These are phyloP conservation scores for Ctenosaura bakeri DNA, from an alignment of 2,797 vertebrate genomes.

Conservation along the genomic window DNA sequence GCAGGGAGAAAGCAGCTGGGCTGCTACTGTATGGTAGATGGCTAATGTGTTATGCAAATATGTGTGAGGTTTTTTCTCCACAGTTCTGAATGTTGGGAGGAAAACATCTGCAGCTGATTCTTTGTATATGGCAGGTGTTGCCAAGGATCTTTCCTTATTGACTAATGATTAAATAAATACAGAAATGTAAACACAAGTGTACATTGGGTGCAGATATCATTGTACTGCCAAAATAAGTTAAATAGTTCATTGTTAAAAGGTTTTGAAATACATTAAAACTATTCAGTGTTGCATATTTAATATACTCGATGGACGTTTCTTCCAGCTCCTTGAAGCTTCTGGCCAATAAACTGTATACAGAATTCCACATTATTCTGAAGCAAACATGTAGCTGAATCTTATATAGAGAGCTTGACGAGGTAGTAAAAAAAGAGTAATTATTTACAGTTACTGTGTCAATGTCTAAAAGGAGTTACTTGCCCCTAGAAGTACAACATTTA, in stretches of 20 bases:
- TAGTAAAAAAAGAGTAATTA: background rate
- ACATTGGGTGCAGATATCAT: slow-evolving; percentile 15
- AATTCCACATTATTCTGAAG: background rate
- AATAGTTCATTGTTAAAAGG: slow-evolving; percentile 13
- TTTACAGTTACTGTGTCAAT: background rate
- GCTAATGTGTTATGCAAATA: slow-evolving; percentile 46
- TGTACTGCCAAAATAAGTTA: slow-evolving; percentile 17
- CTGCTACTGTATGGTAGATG: slow-evolving; percentile 34
- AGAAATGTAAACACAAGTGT: slow-evolving; percentile 35
- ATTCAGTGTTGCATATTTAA: background rate
- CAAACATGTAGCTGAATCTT: background rate
- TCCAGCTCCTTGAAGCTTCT: background rate
- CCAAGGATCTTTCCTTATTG: slow-evolving; percentile 26
- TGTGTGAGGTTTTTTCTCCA: slow-evolving; percentile 18
- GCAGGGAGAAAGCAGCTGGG: slow-evolving; percentile 59
- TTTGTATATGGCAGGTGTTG: slow-evolving; percentile 30
- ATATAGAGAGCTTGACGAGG: background rate
- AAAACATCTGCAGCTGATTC: slow-evolving; percentile 50
- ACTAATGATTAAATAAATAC: slow-evolving; percentile 25
- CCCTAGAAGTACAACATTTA: background rate
- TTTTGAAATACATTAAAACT: background rate
- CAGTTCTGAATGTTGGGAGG: slow-evolving; percentile 54
- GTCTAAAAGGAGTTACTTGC: background rate
- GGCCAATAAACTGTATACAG: background rate
- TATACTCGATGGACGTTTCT: background rate